Base-by-base conservation (phyloP, 2,797 vertebrate genomes). In the Channallabes apus region DNA sequence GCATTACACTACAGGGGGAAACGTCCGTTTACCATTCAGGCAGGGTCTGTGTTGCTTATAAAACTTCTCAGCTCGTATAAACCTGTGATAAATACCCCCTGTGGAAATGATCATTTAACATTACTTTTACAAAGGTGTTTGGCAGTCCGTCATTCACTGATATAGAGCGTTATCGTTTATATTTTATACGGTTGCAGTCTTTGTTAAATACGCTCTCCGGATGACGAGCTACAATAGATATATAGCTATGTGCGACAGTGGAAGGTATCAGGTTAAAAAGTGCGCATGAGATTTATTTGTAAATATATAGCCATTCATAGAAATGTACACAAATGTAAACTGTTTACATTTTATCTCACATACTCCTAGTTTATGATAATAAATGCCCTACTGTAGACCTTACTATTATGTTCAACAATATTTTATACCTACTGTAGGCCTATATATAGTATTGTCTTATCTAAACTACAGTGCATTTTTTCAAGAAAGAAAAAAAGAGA, bases 1-100 rank as follows among this genome's bases (percentile, higher is more conserved):
- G 82, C 85, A 88, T 90, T 89, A 88, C 89, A 90, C 76, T 35
- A 20, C 54, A 32, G 77, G 58, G 85, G 84, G 71, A 88, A 87
- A 86, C 58, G 29, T 61, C 73, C 64, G 68, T 86, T 83, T 83
- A 80, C 58, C 62, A 56, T 81, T 85, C 85, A 69, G 62, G 29
- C 54, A 69, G 81, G 58, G 85, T 89, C 86, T 87, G 59, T 80
- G 71, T 56, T 82, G 72, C 84, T 85, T 68, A 83, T 61, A 76
- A 76, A 80, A 80, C 24, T 80, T 86, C 76, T 83, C 82, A 41
- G 54, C 65, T 85, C 35, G 54, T 76, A 82, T 82, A 67, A 75
- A 83, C 71, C 32, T 56, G 17, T 72, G 41, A 86, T 67, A 84
- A 75, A 84, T 81, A 29, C 62, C 67, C 51, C 59, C 38, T 51